Evolutionary conservation across 2,888 invertebrate species (phyloP).

Genomic region (Hirudinaria manillensis): DNA sequence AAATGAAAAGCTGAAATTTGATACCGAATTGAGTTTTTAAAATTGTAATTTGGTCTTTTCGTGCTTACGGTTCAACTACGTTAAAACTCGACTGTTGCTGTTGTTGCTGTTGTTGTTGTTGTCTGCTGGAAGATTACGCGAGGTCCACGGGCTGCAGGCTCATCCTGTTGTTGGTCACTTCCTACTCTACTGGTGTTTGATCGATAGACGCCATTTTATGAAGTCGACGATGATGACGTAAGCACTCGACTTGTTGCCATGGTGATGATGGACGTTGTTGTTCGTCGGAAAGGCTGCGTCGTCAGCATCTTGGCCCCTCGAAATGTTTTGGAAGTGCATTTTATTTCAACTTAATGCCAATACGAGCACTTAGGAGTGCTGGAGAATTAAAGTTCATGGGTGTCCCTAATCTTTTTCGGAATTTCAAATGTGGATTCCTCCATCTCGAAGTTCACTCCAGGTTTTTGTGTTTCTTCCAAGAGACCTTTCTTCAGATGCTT

Average conservation of each 20-base stretch:
- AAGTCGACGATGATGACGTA: slow-evolving; percentile 36
- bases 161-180: slow-evolving; percentile 43
- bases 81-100: no score
- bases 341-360: no score
- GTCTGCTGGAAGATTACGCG: neutral
- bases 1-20: no score
- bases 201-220: slow-evolving; percentile 40
- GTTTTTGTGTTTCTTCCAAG: slow-evolving; percentile 66
- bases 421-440: slow-evolving; percentile 43
- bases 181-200: slow-evolving; percentile 33
- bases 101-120: no score
- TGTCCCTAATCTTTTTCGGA: slow-evolving; percentile 48
- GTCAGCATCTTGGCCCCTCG: no score
- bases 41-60: no score
- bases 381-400: slow-evolving; percentile 30
- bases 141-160: neutral
- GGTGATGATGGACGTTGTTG: slow-evolving; percentile 12
- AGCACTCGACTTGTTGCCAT: neutral
- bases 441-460: slow-evolving; percentile 49
- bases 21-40: no score
- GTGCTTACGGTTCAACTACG: no score
- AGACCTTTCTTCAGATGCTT: no score
- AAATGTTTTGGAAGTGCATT: no score
- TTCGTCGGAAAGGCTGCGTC: neutral
- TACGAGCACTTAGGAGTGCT: no score